phyloP scores from a whole-genome alignment of 2,888 invertebrate species.

The Eupelmus urozonus region DNA sequence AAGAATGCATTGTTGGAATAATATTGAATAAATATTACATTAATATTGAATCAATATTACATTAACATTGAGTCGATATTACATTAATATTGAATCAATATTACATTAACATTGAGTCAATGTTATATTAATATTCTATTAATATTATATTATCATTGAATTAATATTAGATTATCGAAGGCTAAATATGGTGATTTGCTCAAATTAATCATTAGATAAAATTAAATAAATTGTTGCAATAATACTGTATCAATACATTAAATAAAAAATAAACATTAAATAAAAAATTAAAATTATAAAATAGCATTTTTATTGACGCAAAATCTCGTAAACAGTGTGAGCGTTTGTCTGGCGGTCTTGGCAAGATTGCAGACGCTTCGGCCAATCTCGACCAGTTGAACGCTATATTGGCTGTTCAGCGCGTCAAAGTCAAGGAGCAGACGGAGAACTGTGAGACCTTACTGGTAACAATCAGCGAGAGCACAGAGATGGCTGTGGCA shows the following conservation, averaged over 20 bases:
- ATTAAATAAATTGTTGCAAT: too few species aligned
- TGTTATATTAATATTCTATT: too few species aligned
- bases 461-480: slow-evolving; percentile 86
- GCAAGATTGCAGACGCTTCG: slow-evolving; percentile 93
- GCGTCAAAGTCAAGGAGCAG: slow-evolving; percentile 89
- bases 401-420: slow-evolving; percentile 88
- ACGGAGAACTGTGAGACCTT: slow-evolving; percentile 89
- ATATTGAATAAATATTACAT: too few species aligned
- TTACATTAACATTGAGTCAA: too few species aligned
- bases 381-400: slow-evolving; percentile 89
- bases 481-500: slow-evolving; percentile 84
- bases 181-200: too few species aligned
- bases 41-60: neutral
- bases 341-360: slow-evolving; percentile 77
- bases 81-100: neutral
- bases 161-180: too few species aligned
- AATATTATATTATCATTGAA: neutral
- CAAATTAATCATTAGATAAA: too few species aligned
- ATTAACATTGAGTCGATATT: neutral
- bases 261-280: too few species aligned
- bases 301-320: too few species aligned
- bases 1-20: neutral
- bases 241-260: too few species aligned
- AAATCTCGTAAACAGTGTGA: too few species aligned
- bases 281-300: too few species aligned